Conservation (phyloP, 64 coral and sea anemone genomes). For the Montipora sp. region DNA sequence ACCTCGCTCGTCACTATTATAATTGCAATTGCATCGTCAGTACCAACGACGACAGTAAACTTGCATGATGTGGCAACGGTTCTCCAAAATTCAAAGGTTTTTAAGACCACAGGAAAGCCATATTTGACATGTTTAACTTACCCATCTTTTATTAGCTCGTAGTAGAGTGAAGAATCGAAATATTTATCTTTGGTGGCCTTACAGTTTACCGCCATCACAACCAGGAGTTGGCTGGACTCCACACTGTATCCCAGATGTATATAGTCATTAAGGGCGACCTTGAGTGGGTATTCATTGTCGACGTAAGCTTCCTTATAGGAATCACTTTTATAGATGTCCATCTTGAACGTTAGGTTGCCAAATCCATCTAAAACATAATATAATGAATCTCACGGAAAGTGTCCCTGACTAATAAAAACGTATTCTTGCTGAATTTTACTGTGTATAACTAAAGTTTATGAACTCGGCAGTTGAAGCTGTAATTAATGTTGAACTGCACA, state of each 20-base stretch:
- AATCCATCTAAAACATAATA: neutral
- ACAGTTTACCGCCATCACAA: slow-evolving; percentile 6
- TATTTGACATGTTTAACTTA: neutral
- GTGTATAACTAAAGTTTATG: too few relatives aligned
- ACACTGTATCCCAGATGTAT: slow-evolving; percentile 10
- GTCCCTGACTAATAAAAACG: too few relatives aligned
- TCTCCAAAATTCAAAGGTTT: too few relatives aligned
- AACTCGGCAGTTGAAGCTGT: too few relatives aligned
- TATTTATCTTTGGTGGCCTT: neutral
- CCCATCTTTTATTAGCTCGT: slow-evolving; percentile 1
- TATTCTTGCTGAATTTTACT: too few relatives aligned
- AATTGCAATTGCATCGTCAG: neutral
- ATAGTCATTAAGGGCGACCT: neutral
- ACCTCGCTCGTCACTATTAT: too few relatives aligned
- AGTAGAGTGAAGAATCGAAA: neutral
- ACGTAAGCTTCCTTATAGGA: neutral
- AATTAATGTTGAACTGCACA: too few relatives aligned
- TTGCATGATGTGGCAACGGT: too few relatives aligned
- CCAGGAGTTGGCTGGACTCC: neutral
- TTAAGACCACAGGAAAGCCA: too few relatives aligned
- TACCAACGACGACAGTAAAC: neutral
- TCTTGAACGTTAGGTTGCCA: slow-evolving; percentile 12
- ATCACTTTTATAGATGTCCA: slow-evolving; percentile 6
- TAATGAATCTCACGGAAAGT: neutral
- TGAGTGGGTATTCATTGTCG: neutral